Percentiles rank a stretch among this genome's conserved stretches.
These are phyloP conservation scores for Gallinago undulata DNA, from an alignment of 2,113 vertebrate genomes.

Conservation along the genomic window DNA sequence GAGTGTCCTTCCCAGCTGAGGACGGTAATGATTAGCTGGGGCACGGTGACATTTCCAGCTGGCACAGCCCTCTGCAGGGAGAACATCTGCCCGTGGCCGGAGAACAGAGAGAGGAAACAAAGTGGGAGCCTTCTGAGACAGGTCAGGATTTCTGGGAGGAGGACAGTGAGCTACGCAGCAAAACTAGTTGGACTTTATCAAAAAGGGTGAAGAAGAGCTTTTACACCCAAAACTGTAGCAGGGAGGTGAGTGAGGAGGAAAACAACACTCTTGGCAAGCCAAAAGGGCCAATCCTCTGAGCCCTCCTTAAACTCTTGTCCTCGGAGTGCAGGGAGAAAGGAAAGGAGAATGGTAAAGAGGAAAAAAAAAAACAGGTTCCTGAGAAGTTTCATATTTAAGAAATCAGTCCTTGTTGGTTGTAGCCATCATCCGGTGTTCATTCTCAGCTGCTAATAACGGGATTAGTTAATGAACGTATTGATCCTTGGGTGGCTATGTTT, in stretches of 20 bases:
- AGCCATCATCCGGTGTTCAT: not conserved
- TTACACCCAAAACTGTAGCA: not conserved
- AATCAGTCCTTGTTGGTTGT: not conserved
- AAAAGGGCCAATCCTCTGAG: not conserved
- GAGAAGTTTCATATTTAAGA: not conserved
- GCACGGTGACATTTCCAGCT: not conserved
- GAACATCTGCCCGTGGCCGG: not conserved
- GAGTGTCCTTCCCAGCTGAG: not conserved
- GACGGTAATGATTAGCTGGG: not conserved
- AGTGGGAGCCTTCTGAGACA: not conserved
- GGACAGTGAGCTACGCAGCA: not conserved
- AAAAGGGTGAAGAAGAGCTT: not conserved
- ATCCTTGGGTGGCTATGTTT: not conserved
- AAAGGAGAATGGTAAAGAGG: not conserved
- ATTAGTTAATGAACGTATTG: not conserved
- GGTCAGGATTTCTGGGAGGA: not conserved
- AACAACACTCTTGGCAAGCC: not conserved
- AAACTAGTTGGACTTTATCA: not conserved
- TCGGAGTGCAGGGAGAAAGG: not conserved
- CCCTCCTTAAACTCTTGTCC: not conserved
- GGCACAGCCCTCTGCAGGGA: not conserved
- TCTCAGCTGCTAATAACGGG: not conserved
- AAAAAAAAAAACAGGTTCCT: not conserved
- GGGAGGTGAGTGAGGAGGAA: not conserved
- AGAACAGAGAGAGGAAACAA: not conserved